Percentiles rank a stretch among this genome's conserved stretches.
These are phyloP conservation scores for Drosophila grimshawi DNA, from an alignment of 1,140 invertebrate species.

Conservation along the genomic window DNA sequence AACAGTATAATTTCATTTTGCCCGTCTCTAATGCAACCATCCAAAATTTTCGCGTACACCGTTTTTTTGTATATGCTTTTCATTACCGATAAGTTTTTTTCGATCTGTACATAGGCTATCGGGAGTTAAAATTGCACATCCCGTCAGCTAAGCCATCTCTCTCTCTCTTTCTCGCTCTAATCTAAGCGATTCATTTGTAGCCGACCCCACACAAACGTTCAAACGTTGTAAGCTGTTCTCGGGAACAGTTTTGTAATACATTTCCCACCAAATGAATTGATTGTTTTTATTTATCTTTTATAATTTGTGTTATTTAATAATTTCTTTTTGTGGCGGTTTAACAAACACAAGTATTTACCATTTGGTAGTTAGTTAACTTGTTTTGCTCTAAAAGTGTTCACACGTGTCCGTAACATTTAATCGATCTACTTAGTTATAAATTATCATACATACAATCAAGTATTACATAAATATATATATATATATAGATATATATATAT, in stretches of 20 bases:
- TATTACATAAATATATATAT: conserved; percentile 8
- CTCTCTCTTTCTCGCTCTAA: too few relatives aligned
- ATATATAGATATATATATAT: conserved; percentile 61
- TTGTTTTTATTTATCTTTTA: not conserved
- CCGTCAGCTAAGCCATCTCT: too few relatives aligned
- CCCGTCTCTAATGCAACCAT: too few relatives aligned
- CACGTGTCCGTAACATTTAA: conserved; percentile 45
- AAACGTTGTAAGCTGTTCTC: not conserved
- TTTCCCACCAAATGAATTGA: not conserved
- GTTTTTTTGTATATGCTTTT: too few relatives aligned
- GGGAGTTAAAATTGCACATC: too few relatives aligned
- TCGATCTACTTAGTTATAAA: conserved; percentile 42
- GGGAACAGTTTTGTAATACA: not conserved
- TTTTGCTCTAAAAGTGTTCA: conserved; percentile 44
- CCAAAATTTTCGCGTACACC: too few relatives aligned
- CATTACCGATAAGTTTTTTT: too few relatives aligned
- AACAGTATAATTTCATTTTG: too few relatives aligned
- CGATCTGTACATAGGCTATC: too few relatives aligned
- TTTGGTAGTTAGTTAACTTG: conserved; percentile 36
- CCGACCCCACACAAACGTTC: too few relatives aligned
- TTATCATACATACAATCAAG: conserved; percentile 22
- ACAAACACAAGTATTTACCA: conserved; percentile 43
- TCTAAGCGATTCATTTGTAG: too few relatives aligned
- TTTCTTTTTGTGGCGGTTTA: conserved; percentile 40
- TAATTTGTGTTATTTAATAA: conserved; percentile 37